Evolutionary conservation across 2,797 vertebrate genomes (phyloP).

Genomic region (Pantherophis vulpinus): DNA sequence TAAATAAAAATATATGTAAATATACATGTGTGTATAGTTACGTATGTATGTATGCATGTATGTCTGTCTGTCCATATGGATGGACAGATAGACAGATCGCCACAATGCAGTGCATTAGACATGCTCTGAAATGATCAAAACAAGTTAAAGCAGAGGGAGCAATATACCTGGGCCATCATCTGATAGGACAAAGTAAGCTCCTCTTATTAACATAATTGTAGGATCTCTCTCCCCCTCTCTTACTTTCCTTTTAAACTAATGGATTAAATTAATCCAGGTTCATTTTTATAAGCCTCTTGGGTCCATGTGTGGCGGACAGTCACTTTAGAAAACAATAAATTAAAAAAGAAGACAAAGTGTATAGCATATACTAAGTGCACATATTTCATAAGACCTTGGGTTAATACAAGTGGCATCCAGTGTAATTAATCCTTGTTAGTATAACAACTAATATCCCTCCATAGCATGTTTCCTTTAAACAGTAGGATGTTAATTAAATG

Average conservation of each 20-base stretch:
- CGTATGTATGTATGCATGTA: no score
- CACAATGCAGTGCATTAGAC: conserved; percentile 7
- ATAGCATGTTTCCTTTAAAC: conserved; percentile 79
- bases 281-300: conserved; percentile 81
- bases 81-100: rapidly evolving
- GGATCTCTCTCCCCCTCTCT: conserved; percentile 65
- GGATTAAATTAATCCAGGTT: conserved; percentile 83
- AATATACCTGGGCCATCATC: conserved; percentile 56
- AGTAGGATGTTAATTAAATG: conserved; percentile 82
- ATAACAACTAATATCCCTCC: conserved; percentile 79
- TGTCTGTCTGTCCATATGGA: no score
- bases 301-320: conserved; percentile 79
- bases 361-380: conserved; percentile 75
- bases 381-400: conserved; percentile 79
- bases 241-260: conserved; percentile 82
- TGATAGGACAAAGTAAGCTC: conserved; percentile 69
- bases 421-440: conserved; percentile 86
- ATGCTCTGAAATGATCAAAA: conserved; percentile 7
- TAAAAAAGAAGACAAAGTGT: conserved; percentile 64
- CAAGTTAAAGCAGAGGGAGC: conserved; percentile 2
- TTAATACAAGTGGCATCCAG: conserved; percentile 79
- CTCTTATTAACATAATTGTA: conserved; percentile 78
- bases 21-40: not conserved
- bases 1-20: not conserved
- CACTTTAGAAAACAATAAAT: conserved; percentile 82